Evolutionary conservation across 2,113 vertebrate genomes (phyloP), one percentile per base, ranked within the genome.

Genomic region (Gila orcuttii): DNA sequence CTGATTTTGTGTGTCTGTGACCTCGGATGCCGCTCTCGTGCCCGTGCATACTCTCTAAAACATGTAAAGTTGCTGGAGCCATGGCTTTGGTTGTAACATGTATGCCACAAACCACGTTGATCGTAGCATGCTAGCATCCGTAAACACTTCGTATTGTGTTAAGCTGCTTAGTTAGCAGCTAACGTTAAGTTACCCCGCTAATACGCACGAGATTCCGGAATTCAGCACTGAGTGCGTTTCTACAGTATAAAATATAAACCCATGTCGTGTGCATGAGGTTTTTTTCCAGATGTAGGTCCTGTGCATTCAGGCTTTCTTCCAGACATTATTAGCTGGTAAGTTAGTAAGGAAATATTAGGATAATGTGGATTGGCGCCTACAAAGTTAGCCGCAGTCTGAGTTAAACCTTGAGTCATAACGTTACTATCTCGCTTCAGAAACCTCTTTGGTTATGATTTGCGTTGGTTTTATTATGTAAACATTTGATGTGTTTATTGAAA

Each of bases 111-210:
- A 83, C 82, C 82, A 83, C 82, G 82, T 74, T 83, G 82, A 73
- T 39, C 19, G 50, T 59, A 83, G 82, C 82, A 36, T 83, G 50
- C 39, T 83, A 83, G 82, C 82, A 83, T 73, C 68, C 12, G 23
- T 59, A 83, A 83, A 83, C 82, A 73, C 33, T 28, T 57, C 47
- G 81, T 73, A 83, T 73, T 73, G 64, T 82, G 80, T 83, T 83
- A 73, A 83, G 82, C 68, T 73, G 68, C 50, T 83, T 83, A 19
- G 81, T 59, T 73, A 42, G 68, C 47, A 11, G 69, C 79, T 45
- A 33, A 33, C 33, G 33, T 33, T 28, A 28, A 28, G 28, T 28
- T 33, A 57, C 47, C 12, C 50, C 21, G 66, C 50, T 57, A 57
- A 83, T 33, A 25, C 6, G 4, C 23, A 74, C 31, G 8, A 36